These are phyloP conservation scores for Metaphire vulgaris DNA, from an alignment of 1,140 invertebrate genomes.

Conservation along the genomic window DNA sequence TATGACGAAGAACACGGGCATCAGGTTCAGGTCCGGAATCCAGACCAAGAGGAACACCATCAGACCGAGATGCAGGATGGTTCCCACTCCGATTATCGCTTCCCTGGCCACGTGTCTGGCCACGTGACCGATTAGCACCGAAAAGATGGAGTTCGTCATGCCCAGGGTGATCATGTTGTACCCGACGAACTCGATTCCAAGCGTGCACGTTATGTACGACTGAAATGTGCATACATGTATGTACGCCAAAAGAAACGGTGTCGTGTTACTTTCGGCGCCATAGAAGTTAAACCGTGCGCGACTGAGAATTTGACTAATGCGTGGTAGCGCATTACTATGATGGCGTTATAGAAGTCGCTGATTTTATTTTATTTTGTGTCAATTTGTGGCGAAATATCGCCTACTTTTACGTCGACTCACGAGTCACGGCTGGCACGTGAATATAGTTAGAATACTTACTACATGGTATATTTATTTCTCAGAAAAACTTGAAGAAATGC, in stretches of 20 bases:
- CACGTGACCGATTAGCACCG: slow-evolving; percentile 43
- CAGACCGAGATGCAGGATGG: slow-evolving; percentile 34
- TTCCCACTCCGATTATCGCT: slow-evolving; percentile 41
- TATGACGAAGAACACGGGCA: slow-evolving; percentile 78
- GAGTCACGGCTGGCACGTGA: too few species aligned
- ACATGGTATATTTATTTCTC: too few species aligned
- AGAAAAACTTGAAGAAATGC: too few species aligned
- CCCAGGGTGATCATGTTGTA: slow-evolving; percentile 51
- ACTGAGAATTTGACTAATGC: neutral
- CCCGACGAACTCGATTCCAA: slow-evolving; percentile 46
- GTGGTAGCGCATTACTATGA: neutral
- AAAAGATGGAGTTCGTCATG: slow-evolving; percentile 41
- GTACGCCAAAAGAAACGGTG: neutral
- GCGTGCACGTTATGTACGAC: slow-evolving; percentile 47
- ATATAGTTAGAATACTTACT: too few species aligned
- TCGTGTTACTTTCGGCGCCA: neutral
- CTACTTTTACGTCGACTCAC: neutral
- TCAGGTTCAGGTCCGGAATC: slow-evolving; percentile 72
- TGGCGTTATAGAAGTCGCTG: neutral
- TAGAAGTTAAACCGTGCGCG: neutral
- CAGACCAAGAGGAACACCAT: slow-evolving; percentile 59
- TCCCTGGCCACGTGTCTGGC: slow-evolving; percentile 44
- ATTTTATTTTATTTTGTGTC: neutral
- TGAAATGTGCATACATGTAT: slow-evolving; percentile 34
- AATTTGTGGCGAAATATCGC: neutral